Conservation (phyloP, 2,797 vertebrate genomes). For the Apodemus agrarius region DNA sequence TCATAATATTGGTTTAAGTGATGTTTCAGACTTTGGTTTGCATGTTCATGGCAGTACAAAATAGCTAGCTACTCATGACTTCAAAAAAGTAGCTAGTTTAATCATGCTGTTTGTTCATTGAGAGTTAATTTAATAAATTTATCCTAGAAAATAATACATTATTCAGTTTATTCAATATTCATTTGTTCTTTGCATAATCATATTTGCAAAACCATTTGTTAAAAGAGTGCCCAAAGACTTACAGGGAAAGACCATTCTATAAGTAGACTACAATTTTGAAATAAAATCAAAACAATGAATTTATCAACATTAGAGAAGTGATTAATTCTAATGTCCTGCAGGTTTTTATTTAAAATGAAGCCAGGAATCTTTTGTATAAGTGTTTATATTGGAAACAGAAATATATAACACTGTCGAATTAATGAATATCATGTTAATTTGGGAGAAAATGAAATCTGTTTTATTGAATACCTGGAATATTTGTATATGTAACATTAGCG, state of each 20-base stretch:
- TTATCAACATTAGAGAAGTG: conserved; percentile 76
- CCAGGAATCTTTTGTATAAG: conserved; percentile 53
- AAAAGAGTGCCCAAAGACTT: conserved; percentile 76
- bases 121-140: conserved; percentile 85
- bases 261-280: conserved; percentile 71
- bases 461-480: conserved; percentile 75
- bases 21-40: conserved; percentile 38
- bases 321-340: conserved; percentile 64
- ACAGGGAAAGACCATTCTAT: conserved; percentile 73
- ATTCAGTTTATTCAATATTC: conserved; percentile 88
- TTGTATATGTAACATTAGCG: conserved; percentile 68
- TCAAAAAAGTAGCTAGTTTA: conserved; percentile 86
- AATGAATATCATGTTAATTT: conserved; percentile 67
- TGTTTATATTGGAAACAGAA: conserved; percentile 18
- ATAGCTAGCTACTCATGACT: conserved; percentile 67
- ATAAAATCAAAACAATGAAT: conserved; percentile 74
- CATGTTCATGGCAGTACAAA: conserved; percentile 42
- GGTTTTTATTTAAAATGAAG: conserved; percentile 69
- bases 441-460: conserved; percentile 65
- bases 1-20: conserved; percentile 35
- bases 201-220: conserved; percentile 85
- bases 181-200: conserved; percentile 87
- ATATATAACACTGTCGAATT: conserved; percentile 55
- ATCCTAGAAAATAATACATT: conserved; percentile 85
- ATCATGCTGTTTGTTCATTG: conserved; percentile 80